Base-by-base conservation (phyloP, 2,888 invertebrate species). In the Heliconius sara region DNA sequence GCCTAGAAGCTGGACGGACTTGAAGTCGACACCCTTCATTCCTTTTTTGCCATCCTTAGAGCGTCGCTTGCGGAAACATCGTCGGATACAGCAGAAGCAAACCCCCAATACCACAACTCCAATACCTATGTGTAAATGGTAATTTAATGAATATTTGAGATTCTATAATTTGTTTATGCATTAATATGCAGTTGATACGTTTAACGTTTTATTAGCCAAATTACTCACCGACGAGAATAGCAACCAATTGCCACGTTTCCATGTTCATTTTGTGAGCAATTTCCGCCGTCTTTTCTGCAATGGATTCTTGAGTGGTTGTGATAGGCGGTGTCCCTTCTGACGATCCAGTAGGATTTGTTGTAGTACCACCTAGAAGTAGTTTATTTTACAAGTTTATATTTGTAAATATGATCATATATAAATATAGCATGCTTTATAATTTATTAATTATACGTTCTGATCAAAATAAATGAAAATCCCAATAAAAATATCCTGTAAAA, bases 41-140 rank as follows among this genome's bases (percentile, higher is more conserved):
- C 98, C 98, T 93, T 99, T 99, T 95, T 99, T 99, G 89, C 97
- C 98, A 95, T 98, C 98, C 96, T 98, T 98, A 96, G 98, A 97
- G 86, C 98, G 97, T 89, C 98, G 96, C 90, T 98, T 98, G 91
- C 98, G 97, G 96, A 97, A 98, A 95, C 98, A 98, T 95, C 98
- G 96, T 91, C 98, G 96, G 95, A 98, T 98, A 96, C 98, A 99
- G 95, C 98, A 98, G 96, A 98, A 97, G 95, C 98, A 98, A 87
- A 98, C 96, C 83, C 97, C 97, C 86, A 98, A 96, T 86, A 98
- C 96, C 86, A 98, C 96, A 81, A 97, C 95, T 84, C 96, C 97
- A 82, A 98, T 96, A 87, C 96, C 97, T 97, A 88, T 30, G 68
- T 47, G 13, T 34, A 79, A 71, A 3, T 39, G 5, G 6, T n/a